Base-by-base conservation (phyloP, 1,140 invertebrate genomes). In the Drosophila orosa region DNA sequence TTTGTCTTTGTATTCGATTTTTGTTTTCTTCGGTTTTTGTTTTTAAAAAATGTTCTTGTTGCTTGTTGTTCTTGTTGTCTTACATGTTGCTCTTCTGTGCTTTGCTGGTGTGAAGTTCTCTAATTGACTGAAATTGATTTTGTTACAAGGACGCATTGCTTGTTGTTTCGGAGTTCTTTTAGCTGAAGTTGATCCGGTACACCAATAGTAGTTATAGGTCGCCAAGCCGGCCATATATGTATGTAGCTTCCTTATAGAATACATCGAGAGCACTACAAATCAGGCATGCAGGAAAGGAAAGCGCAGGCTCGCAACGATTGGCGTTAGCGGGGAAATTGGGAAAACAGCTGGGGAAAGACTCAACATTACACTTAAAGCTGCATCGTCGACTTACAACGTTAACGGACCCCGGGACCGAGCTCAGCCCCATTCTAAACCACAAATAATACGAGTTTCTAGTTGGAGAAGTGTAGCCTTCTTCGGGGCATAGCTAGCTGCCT, bases 71-170 rank as follows among this genome's bases (percentile, higher is more conserved):
- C 45, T 62, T 80, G 57, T 42, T 44, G 52, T 42, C 67, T 52
- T 52, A 33, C 19, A n/a, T 54, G 50, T 54, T 54, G 50, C 50
- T 54, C 31, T 35, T 74, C 63, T 58, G 59, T 57, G 60, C 54
- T 57, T 74, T 50, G 71, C 58, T 74, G 74, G 40, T 77, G 74
- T 77, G 65, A 77, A 66, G 56, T 65, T 62, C 73, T 80, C 80
- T 89, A 89, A 89, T 89, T 89, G 84, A 89, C 84, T 89, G 85
- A 89, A 89, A 89, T 89, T 89, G 84, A 89, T 89, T 89, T 89
- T 84, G 84, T 89, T 89, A 90, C 84, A 90, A 89, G 84, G 84
- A 89, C 84, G 84, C 84, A 84, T 89, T 89, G 66, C 60, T 63
- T 79, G 57, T 73, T 75, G 19, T 72, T 71, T 48, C 66, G 57